Base-by-base conservation (phyloP, 2,888 invertebrate genomes). In the Arrhopalites spinosus region DNA sequence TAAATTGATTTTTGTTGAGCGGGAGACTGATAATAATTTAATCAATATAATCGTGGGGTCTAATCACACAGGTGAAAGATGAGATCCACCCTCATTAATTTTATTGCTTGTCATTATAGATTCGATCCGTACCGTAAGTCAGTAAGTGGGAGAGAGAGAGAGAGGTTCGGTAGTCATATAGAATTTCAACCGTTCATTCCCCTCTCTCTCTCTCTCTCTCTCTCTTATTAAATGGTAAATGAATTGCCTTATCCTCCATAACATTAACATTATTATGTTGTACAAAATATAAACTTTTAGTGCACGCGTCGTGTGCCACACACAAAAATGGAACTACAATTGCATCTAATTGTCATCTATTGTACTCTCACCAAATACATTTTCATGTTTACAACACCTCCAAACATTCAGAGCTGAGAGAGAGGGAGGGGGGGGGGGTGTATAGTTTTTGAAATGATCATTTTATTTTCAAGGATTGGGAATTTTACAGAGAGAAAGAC, bases 261-360 rank as follows among this genome's bases (percentile, higher is more conserved):
- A n/a, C n/a, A n/a, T n/a, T n/a, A n/a, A n/a, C n/a, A n/a, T 59
- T 59, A 59, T 25, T 59, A 3, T 20, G 25, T 64, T 64, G 20
- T 11, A 30, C 27, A 17, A 59, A 20, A 50, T 3, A 50, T 20
- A 5, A 17, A 50, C 15, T 20, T n/a, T n/a, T n/a, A n/a, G n/a
- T n/a, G n/a, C n/a, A n/a, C n/a, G n/a, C n/a, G n/a, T n/a, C 15
- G 7, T 25, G 25, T 23, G 13, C 20, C 59, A 2, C 59, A 13
- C 15, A 59, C 23, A 3, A 59, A 5, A 59, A 59, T 59, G 27
- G 45, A 64, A 45, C 45, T 47, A 72, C 72, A 63, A 30, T 45
- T 47, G 25, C 72, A 72, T 64, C 72, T 72, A 72, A 72, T 72
- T 72, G 72, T 61, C 36, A 17, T n/a, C 61, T 72, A 72, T 72